Percentiles rank a stretch among this genome's conserved stretches.
These are phyloP conservation scores for Ophiothrix spiculata DNA, from an alignment of 35 echinoderm and acorn worm genomes.

Conservation along the genomic window DNA sequence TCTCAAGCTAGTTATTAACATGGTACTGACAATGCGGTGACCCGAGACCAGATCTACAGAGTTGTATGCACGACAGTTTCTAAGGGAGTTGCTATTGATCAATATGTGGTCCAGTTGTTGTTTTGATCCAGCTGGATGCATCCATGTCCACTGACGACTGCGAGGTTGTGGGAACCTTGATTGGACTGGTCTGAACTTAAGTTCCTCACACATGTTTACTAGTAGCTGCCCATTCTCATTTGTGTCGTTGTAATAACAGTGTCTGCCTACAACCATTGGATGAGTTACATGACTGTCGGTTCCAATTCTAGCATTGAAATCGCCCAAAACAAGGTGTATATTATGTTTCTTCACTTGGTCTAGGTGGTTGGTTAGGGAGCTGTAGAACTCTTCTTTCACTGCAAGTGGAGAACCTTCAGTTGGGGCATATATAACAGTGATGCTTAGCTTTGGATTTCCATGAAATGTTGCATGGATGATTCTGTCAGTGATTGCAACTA, in stretches of 20 bases:
- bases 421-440: conserved; percentile 26
- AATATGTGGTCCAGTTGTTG: conserved; percentile 14
- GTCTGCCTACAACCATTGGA: not conserved
- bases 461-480: conserved; percentile 33
- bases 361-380: not conserved
- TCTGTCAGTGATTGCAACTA: conserved; percentile 30
- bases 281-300: conserved; percentile 24
- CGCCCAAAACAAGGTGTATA: conserved; percentile 18
- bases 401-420: not conserved
- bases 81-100: too few relatives aligned
- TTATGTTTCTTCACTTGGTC: conserved; percentile 30
- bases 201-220: conserved; percentile 29
- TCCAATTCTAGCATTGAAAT: too few relatives aligned
- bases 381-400: conserved; percentile 30
- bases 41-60: too few relatives aligned
- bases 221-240: not conserved
- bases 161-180: conserved; percentile 22
- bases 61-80: too few relatives aligned
- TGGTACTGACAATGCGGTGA: conserved; percentile 22
- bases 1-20: conserved; percentile 17
- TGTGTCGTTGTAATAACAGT: not conserved
- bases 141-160: conserved; percentile 20
- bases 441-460: not conserved
- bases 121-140: conserved; percentile 24
- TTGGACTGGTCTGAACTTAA: conserved; percentile 10